Conservation (phyloP, 2,888 invertebrate genomes). For the Cryptocephalus moraei region DNA sequence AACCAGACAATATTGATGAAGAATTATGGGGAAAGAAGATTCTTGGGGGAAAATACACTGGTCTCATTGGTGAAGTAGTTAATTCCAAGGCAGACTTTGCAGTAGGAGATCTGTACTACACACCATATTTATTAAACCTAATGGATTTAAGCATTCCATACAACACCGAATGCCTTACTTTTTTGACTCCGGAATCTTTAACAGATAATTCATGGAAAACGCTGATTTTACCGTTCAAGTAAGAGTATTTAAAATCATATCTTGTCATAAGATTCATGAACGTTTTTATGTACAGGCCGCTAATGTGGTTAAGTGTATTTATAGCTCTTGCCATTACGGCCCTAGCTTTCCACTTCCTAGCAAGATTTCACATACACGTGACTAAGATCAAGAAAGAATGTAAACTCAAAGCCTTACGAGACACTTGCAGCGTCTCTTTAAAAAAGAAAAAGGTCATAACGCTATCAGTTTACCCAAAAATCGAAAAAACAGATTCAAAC, state of each 20-base stretch:
- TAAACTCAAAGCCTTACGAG: background rate
- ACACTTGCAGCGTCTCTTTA: background rate
- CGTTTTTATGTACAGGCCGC: slow-evolving; percentile 39
- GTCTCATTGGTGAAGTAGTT: slow-evolving; percentile 64
- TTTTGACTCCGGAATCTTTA: slow-evolving; percentile 70
- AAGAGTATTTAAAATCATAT: slow-evolving; percentile 21
- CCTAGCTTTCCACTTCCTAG: slow-evolving; percentile 53
- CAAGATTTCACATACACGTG: slow-evolving; percentile 46
- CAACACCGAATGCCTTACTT: slow-evolving; percentile 74
- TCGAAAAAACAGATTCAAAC: slow-evolving; percentile 22
- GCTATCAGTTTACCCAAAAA: slow-evolving; percentile 19
- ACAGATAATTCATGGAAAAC: slow-evolving; percentile 79
- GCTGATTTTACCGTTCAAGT: slow-evolving; percentile 70
- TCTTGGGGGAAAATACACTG: slow-evolving; percentile 56
- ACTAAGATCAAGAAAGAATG: slow-evolving; percentile 12
- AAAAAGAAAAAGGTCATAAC: slow-evolving; percentile 22
- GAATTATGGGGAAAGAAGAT: slow-evolving; percentile 60
- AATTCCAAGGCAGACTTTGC: slow-evolving; percentile 59
- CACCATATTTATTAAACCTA: slow-evolving; percentile 53
- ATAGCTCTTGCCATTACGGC: slow-evolving; percentile 57
- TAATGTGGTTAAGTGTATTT: slow-evolving; percentile 67
- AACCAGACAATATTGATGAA: slow-evolving; percentile 46
- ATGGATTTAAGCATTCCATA: slow-evolving; percentile 70
- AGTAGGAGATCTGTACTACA: slow-evolving; percentile 69
- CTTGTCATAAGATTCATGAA: background rate